Evolutionary conservation across 2,888 invertebrate genomes (phyloP), one percentile per base, ranked within the genome.

Genomic region (Lottia gigantea): DNA sequence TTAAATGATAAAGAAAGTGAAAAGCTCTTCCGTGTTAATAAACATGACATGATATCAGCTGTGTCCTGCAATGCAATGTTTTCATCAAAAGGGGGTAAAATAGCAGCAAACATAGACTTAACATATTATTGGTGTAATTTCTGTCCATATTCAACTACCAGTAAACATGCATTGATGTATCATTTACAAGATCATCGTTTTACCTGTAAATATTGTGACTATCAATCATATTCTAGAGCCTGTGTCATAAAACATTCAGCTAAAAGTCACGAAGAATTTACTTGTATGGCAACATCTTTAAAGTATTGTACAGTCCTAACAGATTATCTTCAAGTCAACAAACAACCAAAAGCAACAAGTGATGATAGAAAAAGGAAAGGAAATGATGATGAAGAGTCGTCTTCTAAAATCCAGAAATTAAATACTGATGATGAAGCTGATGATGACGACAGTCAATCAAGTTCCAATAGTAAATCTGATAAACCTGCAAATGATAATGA

Each of bases 41-140:
- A 75, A 47, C 79, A 80, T 70, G 83, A 83, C 66, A 68, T 82
- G 66, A 78, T 84, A 2, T 83, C 83, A 76, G 84, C 81, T 8
- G 75, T 84, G 3, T 74, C 79, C 2, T 81, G 81, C 4, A 80
- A 78, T 49, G 76, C 81, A 8, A 70, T 75, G 49, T 70, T 82
- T 6, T 73, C 76, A 66, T 76, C 79, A 8, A 71, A 71, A 15
- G 72, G 73, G 40, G 80, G 79, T 12, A 76, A 75, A 47, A 69
- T 79, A 0, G 71, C 81, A 16, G 79, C 77, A 46, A 76, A 78
- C 19, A 67, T 77, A 62, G 82, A 83, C 69, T 63, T 83, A 25
- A 77, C 77, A 16, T 80, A 73, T 64, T 84, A 80, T 68, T 84
- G 83, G 83, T 84, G 84, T 71, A 84, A 84, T 68, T 84, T 84